Evolutionary conservation across 2,113 vertebrate genomes (phyloP), one percentile per base, ranked within the genome.

Genomic region (Petaurus breviceps): DNA sequence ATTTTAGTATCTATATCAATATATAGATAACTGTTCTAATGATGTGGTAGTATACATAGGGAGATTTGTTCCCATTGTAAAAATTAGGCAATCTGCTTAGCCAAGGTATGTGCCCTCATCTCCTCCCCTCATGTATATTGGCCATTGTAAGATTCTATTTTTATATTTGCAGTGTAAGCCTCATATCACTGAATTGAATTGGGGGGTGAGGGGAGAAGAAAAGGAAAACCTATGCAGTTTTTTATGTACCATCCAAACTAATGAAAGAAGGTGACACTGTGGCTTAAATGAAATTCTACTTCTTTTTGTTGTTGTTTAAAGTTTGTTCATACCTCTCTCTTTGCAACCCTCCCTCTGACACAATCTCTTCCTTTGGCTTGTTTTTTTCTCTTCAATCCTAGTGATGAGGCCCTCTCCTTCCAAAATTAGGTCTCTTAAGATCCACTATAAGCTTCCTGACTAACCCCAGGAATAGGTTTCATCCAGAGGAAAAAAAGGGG

Each of bases 381-480:
- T 95, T 93, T 95, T 89, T 96, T 96, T 52, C 19, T 92, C 93
- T 95, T 89, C 92, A 90, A 52, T 47, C 94, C 49, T 47, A 92
- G 90, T 31, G 92, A 95, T 0, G 51, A 98, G 96, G 92, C 96
- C 47, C 93, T 91, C 96, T 97, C 93, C 37, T 91, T 91, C 54
- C 96, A 92, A 95, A 97, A 95, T 0, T 0, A 95, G 92, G 51
- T 94, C 94, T 98, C 97, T 96, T 90, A 94, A 97, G 95, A 96
- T 96, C 54, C 95, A 84, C 94, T 55, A 54, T 89, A 92, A 92
- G 61, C 90, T 97, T 94, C 55, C 94, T 8, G 1, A 53, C 91
- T 96, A 97, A 96, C 49, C 97, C 96, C 90, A 92, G 95, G 92
- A 96, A 54, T 0, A 0, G 46, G 92, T 91, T 97, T 98, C 93